Evolutionary conservation across 2,797 vertebrate genomes (phyloP).

Genomic region (Oreochromis grahami): DNA sequence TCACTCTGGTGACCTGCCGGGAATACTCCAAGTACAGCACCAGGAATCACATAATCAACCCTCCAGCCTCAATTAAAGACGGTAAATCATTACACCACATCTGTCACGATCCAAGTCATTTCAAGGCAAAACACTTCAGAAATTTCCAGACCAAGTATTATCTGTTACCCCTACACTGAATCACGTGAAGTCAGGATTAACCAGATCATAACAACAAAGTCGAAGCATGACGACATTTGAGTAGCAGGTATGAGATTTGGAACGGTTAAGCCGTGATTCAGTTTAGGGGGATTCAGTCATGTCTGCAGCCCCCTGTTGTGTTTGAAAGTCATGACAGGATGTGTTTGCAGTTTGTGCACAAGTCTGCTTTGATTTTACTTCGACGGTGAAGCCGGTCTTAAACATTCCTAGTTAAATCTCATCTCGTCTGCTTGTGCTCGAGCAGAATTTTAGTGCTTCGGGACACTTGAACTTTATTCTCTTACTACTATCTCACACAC

Average conservation of each 20-base stretch:
- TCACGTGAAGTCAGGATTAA: background rate
- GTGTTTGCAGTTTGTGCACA: background rate
- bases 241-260: slow-evolving; percentile 15
- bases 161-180: slow-evolving; percentile 7
- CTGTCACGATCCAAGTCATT: slow-evolving; percentile 8
- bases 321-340: background rate
- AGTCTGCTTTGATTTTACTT: background rate
- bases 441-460: background rate
- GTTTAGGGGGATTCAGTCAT: background rate
- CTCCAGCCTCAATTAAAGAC: background rate
- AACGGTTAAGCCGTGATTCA: slow-evolving; percentile 4
- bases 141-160: background rate
- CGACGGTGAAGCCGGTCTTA: slow-evolving; percentile 5
- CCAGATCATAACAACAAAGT: slow-evolving; percentile 31
- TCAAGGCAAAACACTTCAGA: slow-evolving; percentile 6
- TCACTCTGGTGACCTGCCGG: background rate
- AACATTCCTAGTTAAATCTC: background rate
- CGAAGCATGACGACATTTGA: slow-evolving; percentile 29
- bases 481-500: slow-evolving; percentile 4
- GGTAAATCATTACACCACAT: slow-evolving; percentile 26
- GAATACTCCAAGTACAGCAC: background rate
- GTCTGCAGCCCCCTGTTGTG: background rate
- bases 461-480: background rate
- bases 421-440: background rate
- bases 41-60: slow-evolving; percentile 3